These are phyloP conservation scores for Eurois occulta DNA, from an alignment of 2,888 invertebrate genomes.

Conservation along the genomic window DNA sequence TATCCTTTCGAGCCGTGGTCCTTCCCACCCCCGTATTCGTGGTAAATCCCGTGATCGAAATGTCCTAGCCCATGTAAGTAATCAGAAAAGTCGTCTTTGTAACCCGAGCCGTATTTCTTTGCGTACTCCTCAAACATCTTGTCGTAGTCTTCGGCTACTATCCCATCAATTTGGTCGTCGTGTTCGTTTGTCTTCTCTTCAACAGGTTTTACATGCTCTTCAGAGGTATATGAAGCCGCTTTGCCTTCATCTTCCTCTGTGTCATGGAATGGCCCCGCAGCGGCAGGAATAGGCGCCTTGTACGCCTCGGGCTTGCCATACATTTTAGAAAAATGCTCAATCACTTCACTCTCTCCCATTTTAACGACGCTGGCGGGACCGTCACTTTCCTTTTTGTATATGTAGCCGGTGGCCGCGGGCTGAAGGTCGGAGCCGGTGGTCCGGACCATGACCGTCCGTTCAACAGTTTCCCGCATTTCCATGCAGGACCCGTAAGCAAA, in stretches of 20 bases:
- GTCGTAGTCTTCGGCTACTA: slow-evolving; percentile 81
- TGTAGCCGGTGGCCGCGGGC: slow-evolving; percentile 91
- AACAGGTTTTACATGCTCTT: slow-evolving; percentile 81
- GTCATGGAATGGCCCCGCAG: slow-evolving; percentile 77
- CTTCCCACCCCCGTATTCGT: slow-evolving; percentile 82
- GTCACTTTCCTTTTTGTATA: slow-evolving; percentile 87
- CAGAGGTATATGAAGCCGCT: slow-evolving; percentile 76
- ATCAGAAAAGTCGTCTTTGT: slow-evolving; percentile 81
- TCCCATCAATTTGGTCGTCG: slow-evolving; percentile 75
- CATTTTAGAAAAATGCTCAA: slow-evolving; percentile 84
- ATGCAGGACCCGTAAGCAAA: slow-evolving; percentile 78
- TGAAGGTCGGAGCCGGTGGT: slow-evolving; percentile 91
- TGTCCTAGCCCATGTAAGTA: slow-evolving; percentile 80
- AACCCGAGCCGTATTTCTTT: slow-evolving; percentile 78
- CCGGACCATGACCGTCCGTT: slow-evolving; percentile 89
- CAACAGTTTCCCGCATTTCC: slow-evolving; percentile 88
- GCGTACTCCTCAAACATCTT: slow-evolving; percentile 80
- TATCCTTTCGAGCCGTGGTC: slow-evolving; percentile 84
- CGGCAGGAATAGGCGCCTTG: slow-evolving; percentile 77
- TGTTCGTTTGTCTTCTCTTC: slow-evolving; percentile 79
- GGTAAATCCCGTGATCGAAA: slow-evolving; percentile 77
- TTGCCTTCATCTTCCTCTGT: slow-evolving; percentile 78
- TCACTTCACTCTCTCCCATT: slow-evolving; percentile 86
- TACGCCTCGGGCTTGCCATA: slow-evolving; percentile 82
- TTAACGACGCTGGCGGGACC: slow-evolving; percentile 87